Evolutionary conservation across 2,113 vertebrate genomes (phyloP).

Genomic region (Pedetes capensis): DNA sequence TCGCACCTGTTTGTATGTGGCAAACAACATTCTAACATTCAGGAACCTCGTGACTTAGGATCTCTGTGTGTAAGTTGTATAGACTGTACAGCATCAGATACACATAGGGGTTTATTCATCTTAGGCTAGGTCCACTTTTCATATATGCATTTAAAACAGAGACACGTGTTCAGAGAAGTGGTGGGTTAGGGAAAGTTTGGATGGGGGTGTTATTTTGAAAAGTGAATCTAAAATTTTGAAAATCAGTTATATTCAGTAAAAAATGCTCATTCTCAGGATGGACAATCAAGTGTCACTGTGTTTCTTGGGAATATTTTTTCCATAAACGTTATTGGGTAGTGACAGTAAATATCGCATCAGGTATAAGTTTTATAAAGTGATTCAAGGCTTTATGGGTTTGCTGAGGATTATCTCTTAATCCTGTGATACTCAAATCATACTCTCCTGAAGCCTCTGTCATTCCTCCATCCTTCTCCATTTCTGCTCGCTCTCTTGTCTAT

Average conservation of each 20-base stretch:
- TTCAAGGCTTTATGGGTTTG: neutral
- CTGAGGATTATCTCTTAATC: neutral
- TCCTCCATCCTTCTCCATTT: neutral
- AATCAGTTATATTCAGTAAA: neutral
- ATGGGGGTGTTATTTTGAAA: neutral
- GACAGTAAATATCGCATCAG: neutral
- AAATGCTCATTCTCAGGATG: neutral
- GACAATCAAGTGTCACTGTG: neutral
- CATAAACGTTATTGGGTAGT: neutral
- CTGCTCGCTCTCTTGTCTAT: neutral
- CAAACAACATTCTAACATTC: neutral
- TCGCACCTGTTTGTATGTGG: neutral
- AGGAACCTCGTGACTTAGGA: neutral
- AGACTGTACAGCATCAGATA: neutral
- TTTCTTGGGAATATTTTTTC: neutral
- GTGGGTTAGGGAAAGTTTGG: neutral
- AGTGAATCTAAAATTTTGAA: neutral
- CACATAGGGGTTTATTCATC: neutral
- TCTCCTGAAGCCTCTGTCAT: neutral
- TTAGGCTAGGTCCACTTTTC: neutral
- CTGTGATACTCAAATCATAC: neutral
- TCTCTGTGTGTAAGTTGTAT: neutral
- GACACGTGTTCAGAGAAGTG: neutral
- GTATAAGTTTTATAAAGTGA: neutral
- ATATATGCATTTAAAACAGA: neutral